phyloP scores from a whole-genome alignment of 2,888 invertebrate genomes.

The Liopterus haemorrhoidalis region DNA sequence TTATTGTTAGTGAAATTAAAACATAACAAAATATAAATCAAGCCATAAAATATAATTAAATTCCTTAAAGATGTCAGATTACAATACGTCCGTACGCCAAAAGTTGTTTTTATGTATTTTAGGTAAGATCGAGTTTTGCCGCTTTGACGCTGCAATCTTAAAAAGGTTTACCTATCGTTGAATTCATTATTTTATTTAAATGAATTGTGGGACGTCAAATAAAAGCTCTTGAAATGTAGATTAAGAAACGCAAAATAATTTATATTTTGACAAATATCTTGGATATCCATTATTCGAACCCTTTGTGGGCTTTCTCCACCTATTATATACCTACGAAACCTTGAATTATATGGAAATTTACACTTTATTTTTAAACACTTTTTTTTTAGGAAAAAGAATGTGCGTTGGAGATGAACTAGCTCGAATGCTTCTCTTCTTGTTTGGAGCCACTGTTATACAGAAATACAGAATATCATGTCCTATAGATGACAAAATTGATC shows the following conservation, averaged over 20 bases:
- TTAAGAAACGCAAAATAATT: constrained; percentile 4
- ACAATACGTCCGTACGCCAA: constrained; percentile 12
- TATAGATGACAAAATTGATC: constrained; percentile 47
- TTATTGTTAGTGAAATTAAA: too few relatives aligned
- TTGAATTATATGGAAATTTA: too few relatives aligned
- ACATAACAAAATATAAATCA: too few relatives aligned
- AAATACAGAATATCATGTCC: constrained; percentile 49
- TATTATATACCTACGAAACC: too few relatives aligned
- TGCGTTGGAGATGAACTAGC: constrained; percentile 82
- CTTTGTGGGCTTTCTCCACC: too few relatives aligned
- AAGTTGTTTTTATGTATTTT: not conserved
- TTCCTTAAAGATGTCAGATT: too few relatives aligned
- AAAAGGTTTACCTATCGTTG: too few relatives aligned
- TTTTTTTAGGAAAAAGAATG: constrained; percentile 66
- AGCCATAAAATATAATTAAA: too few relatives aligned
- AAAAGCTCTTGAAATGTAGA: too few relatives aligned
- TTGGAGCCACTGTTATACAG: constrained; percentile 57
- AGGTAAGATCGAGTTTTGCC: constrained; percentile 12
- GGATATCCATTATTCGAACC: not conserved
- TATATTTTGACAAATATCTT: not conserved
- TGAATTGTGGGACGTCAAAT: too few relatives aligned
- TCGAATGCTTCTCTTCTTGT: constrained; percentile 61
- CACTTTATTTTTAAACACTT: constrained; percentile 18
- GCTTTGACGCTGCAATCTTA: too few relatives aligned
- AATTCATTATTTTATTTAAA: constrained; percentile 8